These are phyloP conservation scores for Polyergus mexicanus DNA, from an alignment of 1,140 invertebrate genomes.

Conservation along the genomic window DNA sequence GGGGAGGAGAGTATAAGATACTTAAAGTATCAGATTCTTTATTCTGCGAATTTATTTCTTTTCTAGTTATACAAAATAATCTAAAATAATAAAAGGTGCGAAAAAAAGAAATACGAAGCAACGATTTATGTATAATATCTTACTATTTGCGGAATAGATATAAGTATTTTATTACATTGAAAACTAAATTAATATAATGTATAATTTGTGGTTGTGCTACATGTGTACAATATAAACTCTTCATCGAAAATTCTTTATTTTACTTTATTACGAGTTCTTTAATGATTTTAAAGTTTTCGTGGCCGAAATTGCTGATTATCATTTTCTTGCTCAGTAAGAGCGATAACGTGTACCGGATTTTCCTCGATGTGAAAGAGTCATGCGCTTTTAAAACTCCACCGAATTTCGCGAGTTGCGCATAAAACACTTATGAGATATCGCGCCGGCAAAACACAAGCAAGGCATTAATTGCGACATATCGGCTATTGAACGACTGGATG, in stretches of 20 bases:
- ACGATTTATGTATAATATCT: background rate
- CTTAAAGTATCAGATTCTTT: conserved; percentile 62
- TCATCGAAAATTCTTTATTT: background rate
- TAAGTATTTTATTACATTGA: background rate
- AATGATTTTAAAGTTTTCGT: background rate
- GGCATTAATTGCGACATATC: conserved; percentile 74
- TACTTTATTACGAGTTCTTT: background rate
- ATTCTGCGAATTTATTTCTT: conserved; percentile 48
- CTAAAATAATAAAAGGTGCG: conserved; percentile 28
- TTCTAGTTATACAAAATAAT: conserved; percentile 16
- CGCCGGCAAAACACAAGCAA: conserved; percentile 14
- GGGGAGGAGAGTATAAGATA: conserved; percentile 32
- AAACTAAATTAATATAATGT: background rate
- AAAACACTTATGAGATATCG: conserved; percentile 42
- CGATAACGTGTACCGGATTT: background rate
- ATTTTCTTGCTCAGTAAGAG: too few species aligned
- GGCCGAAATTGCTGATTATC: background rate
- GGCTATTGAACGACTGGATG: conserved; percentile 58
- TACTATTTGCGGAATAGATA: background rate
- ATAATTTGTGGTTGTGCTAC: background rate
- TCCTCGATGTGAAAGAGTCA: conserved; percentile 3
- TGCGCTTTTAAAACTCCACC: background rate
- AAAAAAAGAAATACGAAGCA: background rate
- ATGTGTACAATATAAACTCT: too few species aligned
- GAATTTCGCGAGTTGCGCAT: background rate